Conservation (phyloP, 2,113 vertebrate species). For the Oncorhynchus clarkii region DNA sequence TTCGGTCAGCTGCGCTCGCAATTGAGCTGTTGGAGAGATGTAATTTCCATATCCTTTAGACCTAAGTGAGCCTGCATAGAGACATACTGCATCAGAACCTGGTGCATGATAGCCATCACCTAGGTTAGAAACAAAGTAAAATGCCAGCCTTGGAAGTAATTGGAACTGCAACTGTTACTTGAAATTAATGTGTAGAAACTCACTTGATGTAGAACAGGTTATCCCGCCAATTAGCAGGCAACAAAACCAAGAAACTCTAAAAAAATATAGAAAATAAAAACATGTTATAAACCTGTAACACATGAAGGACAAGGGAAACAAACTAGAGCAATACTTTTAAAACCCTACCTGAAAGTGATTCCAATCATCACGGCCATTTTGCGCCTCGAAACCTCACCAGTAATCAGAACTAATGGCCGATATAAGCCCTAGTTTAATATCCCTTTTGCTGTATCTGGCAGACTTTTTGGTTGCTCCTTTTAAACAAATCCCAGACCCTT, state of each 20-base stretch:
- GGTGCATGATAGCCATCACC: too few relatives aligned
- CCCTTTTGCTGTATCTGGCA: neutral
- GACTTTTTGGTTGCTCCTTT: neutral
- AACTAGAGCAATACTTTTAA: neutral
- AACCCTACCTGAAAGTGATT: neutral
- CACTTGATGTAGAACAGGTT: neutral
- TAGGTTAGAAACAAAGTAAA: too few relatives aligned
- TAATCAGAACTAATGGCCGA: too few relatives aligned
- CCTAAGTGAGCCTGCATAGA: too few relatives aligned
- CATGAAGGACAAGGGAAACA: neutral
- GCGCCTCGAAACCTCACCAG: neutral
- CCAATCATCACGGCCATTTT: neutral
- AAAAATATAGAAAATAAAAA: too few relatives aligned
- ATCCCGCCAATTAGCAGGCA: neutral
- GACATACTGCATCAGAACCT: too few relatives aligned
- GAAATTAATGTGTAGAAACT: neutral
- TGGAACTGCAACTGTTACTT: too few relatives aligned
- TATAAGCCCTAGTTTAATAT: too few relatives aligned
- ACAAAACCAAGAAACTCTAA: neutral
- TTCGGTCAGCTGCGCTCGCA: too few relatives aligned
- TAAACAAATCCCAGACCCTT: neutral
- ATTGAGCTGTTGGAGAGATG: too few relatives aligned
- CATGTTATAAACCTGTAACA: neutral
- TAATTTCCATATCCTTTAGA: too few relatives aligned
- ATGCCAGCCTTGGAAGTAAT: too few relatives aligned